Percentiles rank a stretch among this genome's conserved stretches.
phyloP scores from a whole-genome alignment of 2,113 vertebrate species.

The Lamprotornis superbus region DNA sequence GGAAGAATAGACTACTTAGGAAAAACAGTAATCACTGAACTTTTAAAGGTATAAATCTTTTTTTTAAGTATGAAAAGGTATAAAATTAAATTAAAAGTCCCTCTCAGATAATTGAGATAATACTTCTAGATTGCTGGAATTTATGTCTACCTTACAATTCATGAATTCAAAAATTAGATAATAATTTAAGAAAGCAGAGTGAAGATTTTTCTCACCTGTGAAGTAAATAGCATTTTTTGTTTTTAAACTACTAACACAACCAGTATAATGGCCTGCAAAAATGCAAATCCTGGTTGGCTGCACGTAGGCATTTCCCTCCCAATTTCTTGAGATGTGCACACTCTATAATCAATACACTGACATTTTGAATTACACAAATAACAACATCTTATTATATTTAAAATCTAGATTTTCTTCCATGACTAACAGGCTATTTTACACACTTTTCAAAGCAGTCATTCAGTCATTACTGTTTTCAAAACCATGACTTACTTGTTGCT shows the following conservation, averaged over 20 bases:
- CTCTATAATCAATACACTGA: not conserved
- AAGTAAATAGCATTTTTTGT: not conserved
- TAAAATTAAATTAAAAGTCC: not conserved
- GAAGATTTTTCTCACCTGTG: not conserved
- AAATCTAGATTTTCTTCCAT: not conserved
- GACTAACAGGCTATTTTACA: not conserved
- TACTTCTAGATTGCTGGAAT: not conserved
- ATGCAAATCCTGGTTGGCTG: not conserved
- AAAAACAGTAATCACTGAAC: not conserved
- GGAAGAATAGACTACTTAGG: not conserved
- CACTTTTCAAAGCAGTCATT: not conserved
- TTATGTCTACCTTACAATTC: not conserved
- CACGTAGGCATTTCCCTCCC: not conserved
- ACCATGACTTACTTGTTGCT: slow-evolving; percentile 86
- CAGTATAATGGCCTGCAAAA: not conserved
- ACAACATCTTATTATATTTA: not conserved
- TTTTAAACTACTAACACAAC: not conserved
- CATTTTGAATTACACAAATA: not conserved
- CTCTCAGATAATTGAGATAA: not conserved
- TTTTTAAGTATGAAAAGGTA: not conserved
- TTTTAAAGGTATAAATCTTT: not conserved
- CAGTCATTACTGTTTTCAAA: not conserved
- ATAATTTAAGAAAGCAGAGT: not conserved
- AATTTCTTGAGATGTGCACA: not conserved
- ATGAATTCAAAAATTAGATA: not conserved